Conservation (phyloP, 2,888 invertebrate species). For the Cheilosia soror region DNA sequence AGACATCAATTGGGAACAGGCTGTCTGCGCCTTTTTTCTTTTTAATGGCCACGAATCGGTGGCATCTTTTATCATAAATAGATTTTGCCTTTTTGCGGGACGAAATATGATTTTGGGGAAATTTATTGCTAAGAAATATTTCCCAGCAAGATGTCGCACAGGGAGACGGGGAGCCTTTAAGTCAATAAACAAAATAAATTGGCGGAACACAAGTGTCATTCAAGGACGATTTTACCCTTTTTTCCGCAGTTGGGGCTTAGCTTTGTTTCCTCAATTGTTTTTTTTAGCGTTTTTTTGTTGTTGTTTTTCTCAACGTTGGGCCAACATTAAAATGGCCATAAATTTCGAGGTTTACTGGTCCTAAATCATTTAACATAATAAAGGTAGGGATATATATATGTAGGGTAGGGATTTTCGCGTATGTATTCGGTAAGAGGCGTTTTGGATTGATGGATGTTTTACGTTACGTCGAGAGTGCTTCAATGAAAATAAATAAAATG, state of each 20-base stretch:
- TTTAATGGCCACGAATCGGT: slow-evolving; percentile 68
- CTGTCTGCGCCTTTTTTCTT: slow-evolving; percentile 57
- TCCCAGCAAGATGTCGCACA: slow-evolving; percentile 66
- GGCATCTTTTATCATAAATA: slow-evolving; percentile 67
- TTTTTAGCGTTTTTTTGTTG: slow-evolving; percentile 7
- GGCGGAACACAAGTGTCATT: slow-evolving; percentile 69
- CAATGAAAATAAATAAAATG: slow-evolving; percentile 55
- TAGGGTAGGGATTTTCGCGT: slow-evolving; percentile 23
- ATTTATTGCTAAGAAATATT: slow-evolving; percentile 66
- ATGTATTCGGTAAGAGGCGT: slow-evolving; percentile 28
- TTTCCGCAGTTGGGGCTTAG: not conserved
- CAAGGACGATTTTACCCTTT: slow-evolving; percentile 66
- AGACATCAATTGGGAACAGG: slow-evolving; percentile 47
- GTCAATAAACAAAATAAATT: slow-evolving; percentile 75
- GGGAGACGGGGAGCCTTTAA: slow-evolving; percentile 52
- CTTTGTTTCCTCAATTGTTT: slow-evolving; percentile 44
- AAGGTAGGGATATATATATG: slow-evolving; percentile 23
- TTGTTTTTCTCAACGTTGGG: slow-evolving; percentile 12
- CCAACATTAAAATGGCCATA: slow-evolving; percentile 64
- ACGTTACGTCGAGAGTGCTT: slow-evolving; percentile 59
- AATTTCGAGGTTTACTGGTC: slow-evolving; percentile 68
- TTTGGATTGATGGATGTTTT: slow-evolving; percentile 69
- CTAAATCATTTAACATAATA: slow-evolving; percentile 71
- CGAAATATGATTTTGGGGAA: slow-evolving; percentile 65
- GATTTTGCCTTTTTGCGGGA: slow-evolving; percentile 37